Base-by-base conservation (phyloP, 2,113 vertebrate genomes). In the Rhea pennata region DNA sequence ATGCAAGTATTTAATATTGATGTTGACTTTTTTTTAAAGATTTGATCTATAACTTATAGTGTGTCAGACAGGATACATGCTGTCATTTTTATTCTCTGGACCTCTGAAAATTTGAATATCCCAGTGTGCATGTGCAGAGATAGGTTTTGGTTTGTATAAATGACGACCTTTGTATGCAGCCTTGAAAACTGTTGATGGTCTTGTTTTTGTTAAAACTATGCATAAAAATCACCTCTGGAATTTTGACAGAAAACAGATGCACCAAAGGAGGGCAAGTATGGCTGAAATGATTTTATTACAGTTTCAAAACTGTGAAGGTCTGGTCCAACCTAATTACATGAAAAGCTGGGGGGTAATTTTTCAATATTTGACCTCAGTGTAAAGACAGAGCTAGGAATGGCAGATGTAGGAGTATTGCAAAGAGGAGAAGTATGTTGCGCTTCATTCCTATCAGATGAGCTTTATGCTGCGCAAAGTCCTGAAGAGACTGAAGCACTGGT, bases 291-390 rank as follows among this genome's bases (percentile, higher is more conserved):
- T 71, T 46, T 50, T 20, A 16, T 2, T 65, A 1, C 9, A 24
- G 4, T 5, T 48, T 51, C 40, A 58, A 92, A 91, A 7, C 65
- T 88, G n/a, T 0, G 1, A 71, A 64, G 33, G 29, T 81, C n/a
- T 65, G 58, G 16, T 8, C 58, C 10, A 29, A n/a, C 2, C 40
- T 87, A 31, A 78, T 56, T 82, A 39, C 0, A 1, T 6, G 3
- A 9, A 1, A 4, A 2, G 13, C 2, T 13, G 44, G 23, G 20
- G 20, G 8, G 6, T 65, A 27, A 0, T 26, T 22, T 67, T 81
- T 24, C 39, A n/a, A 2, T 62, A 8, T 65, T 90, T 65, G 33
- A 69, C 11, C 15, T 75, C 51, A 61, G 21, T 53, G 39, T 71
- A 67, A 66, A 76, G 27, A 11, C 42, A 67, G 82, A 84, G 46